phyloP scores from a whole-genome alignment of 2,113 vertebrate genomes.

The Pleuronectes platessa region DNA sequence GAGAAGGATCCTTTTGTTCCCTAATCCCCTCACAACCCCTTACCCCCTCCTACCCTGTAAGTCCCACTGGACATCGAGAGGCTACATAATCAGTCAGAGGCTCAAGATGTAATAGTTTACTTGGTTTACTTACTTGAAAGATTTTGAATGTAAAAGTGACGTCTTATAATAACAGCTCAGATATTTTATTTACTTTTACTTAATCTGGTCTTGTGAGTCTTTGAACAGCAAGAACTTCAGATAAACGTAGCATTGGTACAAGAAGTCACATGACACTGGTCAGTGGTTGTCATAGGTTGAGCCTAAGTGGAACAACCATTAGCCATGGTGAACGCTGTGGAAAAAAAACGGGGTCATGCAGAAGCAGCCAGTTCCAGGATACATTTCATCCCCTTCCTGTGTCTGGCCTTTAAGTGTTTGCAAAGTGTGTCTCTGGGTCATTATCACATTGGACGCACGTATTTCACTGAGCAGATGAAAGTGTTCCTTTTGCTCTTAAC shows the following conservation, averaged over 20 bases:
- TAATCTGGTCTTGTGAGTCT: not conserved
- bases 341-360: conserved; percentile 41
- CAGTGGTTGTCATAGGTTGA: conserved; percentile 16
- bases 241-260: not conserved
- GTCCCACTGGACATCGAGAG: conserved; percentile 90
- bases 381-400: conserved; percentile 55
- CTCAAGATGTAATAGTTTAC: conserved; percentile 69
- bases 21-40: conserved; percentile 85
- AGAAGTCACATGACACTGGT: conserved; percentile 32
- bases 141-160: not conserved
- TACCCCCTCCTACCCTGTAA: conserved; percentile 65
- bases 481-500: conserved; percentile 64
- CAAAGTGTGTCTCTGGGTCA: conserved; percentile 64
- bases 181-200: not conserved
- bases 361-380: conserved; percentile 49
- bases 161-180: not conserved
- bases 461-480: conserved; percentile 79
- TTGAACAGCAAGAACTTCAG: not conserved
- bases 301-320: conserved; percentile 27
- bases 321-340: conserved; percentile 24
- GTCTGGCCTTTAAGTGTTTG: conserved; percentile 59
- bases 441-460: conserved; percentile 83
- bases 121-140: conserved; percentile 35
- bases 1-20: conserved; percentile 91
- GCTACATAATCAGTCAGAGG: conserved; percentile 71